Evolutionary conservation across 2,888 invertebrate genomes (phyloP), one percentile per base, ranked within the genome.

Genomic region (Cephus nigrinus): DNA sequence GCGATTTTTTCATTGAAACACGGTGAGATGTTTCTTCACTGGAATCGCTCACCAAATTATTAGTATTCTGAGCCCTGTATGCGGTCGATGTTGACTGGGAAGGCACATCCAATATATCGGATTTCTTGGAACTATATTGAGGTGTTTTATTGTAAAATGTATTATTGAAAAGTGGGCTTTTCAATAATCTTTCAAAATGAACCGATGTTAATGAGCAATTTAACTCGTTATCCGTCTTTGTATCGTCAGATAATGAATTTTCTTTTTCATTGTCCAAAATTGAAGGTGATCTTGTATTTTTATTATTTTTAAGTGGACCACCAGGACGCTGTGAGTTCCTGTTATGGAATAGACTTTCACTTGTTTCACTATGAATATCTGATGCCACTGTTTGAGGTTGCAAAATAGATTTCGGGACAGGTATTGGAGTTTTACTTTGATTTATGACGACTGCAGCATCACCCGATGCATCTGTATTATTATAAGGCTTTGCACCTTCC

Each of bases 401-500:
- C 23, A 15, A 55, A 55, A 9, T 23, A 55, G 55, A 23, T 5
- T 55, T 9, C 23, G 23, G 23, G 55, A 23, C 23, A 55, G 23
- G 23, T 23, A 55, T 23, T 23, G 55, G 23, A 55, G 55, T 55
- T 23, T 55, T 9, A 23, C 23, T 23, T 55, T 55, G 23, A 55
- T 23, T 23, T 55, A 23, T 23, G 9, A 55, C 9, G 23, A 5
- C 23, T 23, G 9, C 55, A 55, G 23, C 55, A 55, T 55, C 9
- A 23, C 9, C 2, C 1, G 55, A 23, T 55, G 23, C 23, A 55
- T 55, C 23, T 55, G 55, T 9, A 55, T 78, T 75, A 9, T 78
- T 73, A 11, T 75, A n/a, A 1, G 33, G 69, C 31, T 82, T 87
- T 5, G 84, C 82, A 73, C 84, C 86, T 76, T 88, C 82, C 36